Base-by-base conservation (phyloP, 1,140 invertebrate species). In the Berghia stephanieae region DNA sequence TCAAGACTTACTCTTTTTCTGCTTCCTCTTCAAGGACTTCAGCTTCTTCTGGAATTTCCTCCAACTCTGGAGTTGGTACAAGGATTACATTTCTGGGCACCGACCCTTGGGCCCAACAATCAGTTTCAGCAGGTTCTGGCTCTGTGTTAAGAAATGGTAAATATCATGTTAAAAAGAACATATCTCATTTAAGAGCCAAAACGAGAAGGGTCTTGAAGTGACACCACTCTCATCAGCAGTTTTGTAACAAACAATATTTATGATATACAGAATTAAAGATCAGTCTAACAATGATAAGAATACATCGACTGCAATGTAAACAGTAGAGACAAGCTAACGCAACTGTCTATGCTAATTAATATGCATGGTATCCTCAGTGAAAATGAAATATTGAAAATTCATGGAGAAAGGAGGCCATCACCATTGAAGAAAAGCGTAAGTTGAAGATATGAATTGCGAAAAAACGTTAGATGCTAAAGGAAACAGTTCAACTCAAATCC, bases 81-180 rank as follows among this genome's bases (percentile, higher is more conserved):
- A 27, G 2, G 31, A 70, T 27, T 42, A 70, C 3, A 31, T 34
- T 70, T 27, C 68, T 73, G 46, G 77, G 46, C 21, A 67, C 55
- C 5, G 55, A 73, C 21, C 88, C 88, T 76, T 89, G 87, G 10
- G 87, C 88, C 88, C 88, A 89, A 72, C 87, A 88, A 78, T 89
- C 88, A 38, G 88, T 88, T 2, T 80, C 80, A 16, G 87, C 87
- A 66, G 88, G 84, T 46, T 86, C 83, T 52, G 88, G 88, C 69
- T 89, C 88, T 88, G 77, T n/a, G 18, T 75, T 75, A n/a, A 73
- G 27, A 78, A 49, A 79, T 42, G 49, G n/a, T 13, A 72, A 55
- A 40, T 2, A 2, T 49, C 3, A 46, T 46, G 27, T 31, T 31
- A 1, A 31, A 24, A 72, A 49, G 3, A 27, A 72, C 31, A 43